Evolutionary conservation across 2,797 vertebrate species (phyloP).

Genomic region (Gymnothorax javanicus): DNA sequence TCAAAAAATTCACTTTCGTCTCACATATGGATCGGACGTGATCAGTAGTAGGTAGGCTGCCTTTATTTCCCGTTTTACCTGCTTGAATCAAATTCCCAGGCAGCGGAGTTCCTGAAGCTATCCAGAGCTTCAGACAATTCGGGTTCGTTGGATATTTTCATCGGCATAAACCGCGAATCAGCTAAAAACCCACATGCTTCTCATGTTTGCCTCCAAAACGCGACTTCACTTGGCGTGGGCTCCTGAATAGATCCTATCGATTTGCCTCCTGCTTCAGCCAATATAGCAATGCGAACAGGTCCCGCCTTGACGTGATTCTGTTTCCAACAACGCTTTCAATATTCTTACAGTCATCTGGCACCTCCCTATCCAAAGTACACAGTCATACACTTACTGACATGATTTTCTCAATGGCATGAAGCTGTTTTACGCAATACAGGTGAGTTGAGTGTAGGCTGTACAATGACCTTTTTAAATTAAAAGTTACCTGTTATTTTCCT

Average conservation of each 20-base stretch:
- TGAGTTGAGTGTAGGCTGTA: background rate
- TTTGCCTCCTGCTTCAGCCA: background rate
- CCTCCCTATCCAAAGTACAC: conserved; percentile 42
- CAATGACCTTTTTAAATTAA: background rate
- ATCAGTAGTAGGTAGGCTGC: background rate
- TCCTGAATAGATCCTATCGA: background rate
- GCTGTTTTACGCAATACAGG: background rate
- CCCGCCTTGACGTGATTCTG: background rate
- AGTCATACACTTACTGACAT: conserved; percentile 1
- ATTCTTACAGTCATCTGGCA: conserved; percentile 23
- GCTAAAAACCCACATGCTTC: background rate
- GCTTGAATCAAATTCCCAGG: background rate
- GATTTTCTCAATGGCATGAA: background rate
- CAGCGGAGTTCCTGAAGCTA: background rate
- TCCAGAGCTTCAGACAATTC: background rate
- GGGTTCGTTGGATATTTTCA: background rate
- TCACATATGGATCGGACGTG: background rate
- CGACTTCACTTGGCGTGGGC: background rate
- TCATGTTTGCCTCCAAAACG: background rate
- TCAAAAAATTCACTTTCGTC: background rate
- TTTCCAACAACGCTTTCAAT: background rate
- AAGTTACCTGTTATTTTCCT: background rate
- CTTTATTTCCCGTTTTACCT: conserved; percentile 3
- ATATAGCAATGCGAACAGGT: background rate
- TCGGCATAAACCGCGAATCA: background rate